Percentiles rank a stretch among this genome's conserved stretches.
Evolutionary conservation across 1,140 invertebrate genomes (phyloP).

Genomic region (Drosophila simulans): DNA sequence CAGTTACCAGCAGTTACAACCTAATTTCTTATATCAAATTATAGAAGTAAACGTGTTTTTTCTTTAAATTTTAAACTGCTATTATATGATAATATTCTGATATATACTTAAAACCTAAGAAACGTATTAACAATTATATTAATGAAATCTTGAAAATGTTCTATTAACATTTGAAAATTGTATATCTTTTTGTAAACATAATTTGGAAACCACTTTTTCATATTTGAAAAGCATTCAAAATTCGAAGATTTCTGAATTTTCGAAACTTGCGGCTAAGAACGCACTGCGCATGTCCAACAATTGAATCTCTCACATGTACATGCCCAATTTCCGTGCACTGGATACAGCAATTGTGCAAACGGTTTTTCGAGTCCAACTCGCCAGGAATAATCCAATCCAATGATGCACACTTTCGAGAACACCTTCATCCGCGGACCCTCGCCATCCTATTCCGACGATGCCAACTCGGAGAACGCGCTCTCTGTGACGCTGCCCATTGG

Average conservation of each 20-base stretch:
- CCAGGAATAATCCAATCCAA: constrained; percentile 9
- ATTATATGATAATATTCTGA: no score
- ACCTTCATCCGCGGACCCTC: constrained; percentile 79
- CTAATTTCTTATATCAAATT: no score
- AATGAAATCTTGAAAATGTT: no score
- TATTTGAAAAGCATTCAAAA: no score
- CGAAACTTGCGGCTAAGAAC: not conserved
- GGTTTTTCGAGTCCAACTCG: constrained; percentile 3
- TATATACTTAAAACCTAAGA: no score
- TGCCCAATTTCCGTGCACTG: constrained; percentile 14
- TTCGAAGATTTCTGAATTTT: not conserved
- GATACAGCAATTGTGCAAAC: constrained; percentile 40
- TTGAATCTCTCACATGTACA: constrained; percentile 6
- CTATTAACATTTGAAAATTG: no score
- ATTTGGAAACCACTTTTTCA: no score
- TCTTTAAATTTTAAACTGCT: no score
- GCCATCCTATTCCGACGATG: constrained; percentile 80
- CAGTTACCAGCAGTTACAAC: no score
- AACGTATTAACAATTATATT: no score
- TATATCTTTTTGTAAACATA: no score
- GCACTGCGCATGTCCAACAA: constrained; percentile 32
- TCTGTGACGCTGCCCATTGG: constrained; percentile 70
- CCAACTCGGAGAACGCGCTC: constrained; percentile 72
- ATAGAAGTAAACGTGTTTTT: no score
- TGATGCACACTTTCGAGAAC: constrained; percentile 75